Percentiles rank a stretch among this genome's conserved stretches.
phyloP scores from a whole-genome alignment of 2,113 vertebrate genomes.

The Illadopsis cleaveri region DNA sequence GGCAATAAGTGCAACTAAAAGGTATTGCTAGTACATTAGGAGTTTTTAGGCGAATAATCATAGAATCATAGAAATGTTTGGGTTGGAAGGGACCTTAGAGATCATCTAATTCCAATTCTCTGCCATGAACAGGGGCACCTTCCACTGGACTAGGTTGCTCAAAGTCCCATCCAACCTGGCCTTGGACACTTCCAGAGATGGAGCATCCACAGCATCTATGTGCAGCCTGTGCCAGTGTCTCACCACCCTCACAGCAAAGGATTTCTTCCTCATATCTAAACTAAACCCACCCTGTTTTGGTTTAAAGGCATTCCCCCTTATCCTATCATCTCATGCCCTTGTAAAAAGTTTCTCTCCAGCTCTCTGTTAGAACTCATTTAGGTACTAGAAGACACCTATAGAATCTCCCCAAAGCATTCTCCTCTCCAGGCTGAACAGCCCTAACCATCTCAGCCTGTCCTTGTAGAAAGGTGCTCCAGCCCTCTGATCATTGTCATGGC shows the following conservation, averaged over 20 bases:
- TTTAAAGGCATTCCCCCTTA: background rate
- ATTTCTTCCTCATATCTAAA: background rate
- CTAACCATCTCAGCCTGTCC: background rate
- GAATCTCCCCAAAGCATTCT: background rate
- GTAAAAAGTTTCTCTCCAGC: background rate
- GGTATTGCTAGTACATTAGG: background rate
- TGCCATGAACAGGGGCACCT: background rate
- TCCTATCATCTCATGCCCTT: background rate
- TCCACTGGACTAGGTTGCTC: fast-evolving
- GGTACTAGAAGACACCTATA: background rate
- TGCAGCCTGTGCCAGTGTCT: background rate
- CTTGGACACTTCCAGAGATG: background rate
- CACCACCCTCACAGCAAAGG: background rate
- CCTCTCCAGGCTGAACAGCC: background rate
- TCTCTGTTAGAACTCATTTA: background rate
- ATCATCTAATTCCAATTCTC: background rate
- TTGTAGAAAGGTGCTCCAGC: background rate
- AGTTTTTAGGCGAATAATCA: background rate
- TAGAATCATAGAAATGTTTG: background rate
- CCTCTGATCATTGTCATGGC: background rate
- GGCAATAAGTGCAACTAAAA: background rate
- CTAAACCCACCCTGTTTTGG: background rate
- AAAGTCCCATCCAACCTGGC: background rate
- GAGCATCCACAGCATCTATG: background rate
- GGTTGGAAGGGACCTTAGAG: background rate